phyloP scores from a whole-genome alignment of 2,797 vertebrate genomes.

The Typhlichthys eigenmanni region DNA sequence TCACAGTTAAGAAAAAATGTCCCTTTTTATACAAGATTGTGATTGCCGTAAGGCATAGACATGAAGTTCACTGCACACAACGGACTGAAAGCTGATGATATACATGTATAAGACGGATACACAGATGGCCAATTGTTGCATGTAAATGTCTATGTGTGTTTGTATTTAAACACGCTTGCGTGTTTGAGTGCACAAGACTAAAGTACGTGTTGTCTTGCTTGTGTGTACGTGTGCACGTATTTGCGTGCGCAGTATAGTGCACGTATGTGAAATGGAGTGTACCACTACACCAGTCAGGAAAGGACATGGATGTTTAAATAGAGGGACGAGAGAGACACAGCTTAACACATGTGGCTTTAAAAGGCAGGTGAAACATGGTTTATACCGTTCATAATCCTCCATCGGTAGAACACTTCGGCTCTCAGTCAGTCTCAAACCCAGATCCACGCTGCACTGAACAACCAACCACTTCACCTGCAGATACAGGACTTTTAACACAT shows the following conservation, averaged over 20 bases:
- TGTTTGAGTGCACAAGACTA: constrained; percentile 18
- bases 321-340: constrained; percentile 91
- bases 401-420: constrained; percentile 41
- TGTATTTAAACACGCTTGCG: constrained; percentile 36
- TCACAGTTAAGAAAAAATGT: constrained; percentile 84
- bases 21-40: constrained; percentile 83
- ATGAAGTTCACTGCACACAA: constrained; percentile 78
- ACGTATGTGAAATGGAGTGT: constrained; percentile 57
- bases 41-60: constrained; percentile 77
- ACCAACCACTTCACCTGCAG: constrained; percentile 32
- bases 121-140: constrained; percentile 82
- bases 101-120: constrained; percentile 84
- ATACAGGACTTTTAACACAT: constrained; percentile 66
- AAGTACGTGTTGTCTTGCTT: neutral
- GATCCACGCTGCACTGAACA: constrained; percentile 24
- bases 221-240: constrained; percentile 28
- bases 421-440: constrained; percentile 42
- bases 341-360: constrained; percentile 89
- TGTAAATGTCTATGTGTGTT: constrained; percentile 42
- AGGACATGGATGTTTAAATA: constrained; percentile 92
- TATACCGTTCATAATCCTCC: constrained; percentile 74
- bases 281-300: constrained; percentile 77
- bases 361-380: constrained; percentile 87
- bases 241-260: constrained; percentile 52
- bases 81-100: constrained; percentile 81